Base-by-base conservation (phyloP, 1,140 invertebrate species). In the Rhagoletis pomonella region DNA sequence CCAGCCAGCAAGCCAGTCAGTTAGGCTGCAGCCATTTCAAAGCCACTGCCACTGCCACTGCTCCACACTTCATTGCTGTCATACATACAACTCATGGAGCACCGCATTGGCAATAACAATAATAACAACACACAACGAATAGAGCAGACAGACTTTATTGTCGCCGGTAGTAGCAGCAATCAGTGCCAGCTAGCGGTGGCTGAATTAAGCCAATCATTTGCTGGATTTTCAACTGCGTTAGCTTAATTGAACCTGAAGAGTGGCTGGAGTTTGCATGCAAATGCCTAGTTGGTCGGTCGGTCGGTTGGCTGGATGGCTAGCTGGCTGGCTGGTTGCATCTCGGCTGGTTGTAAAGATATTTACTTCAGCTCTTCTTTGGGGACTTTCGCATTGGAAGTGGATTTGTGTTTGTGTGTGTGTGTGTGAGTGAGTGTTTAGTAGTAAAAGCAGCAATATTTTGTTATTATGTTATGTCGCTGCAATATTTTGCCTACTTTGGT, bases 131-230 rank as follows among this genome's bases (percentile, higher is more conserved):
- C 50, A 3, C 50, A 55, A 55, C 50, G 50, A 55, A 55, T 55
- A 55, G 50, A 55, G 10, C 4, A 81, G 6, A 29, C 19, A 7
- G 6, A 7, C 73, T 55, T 14, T 10, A 50, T 55, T 55, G 73
- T 81, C 17, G 9, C 47, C 47, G 3, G 47, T 9, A 29, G 73
- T 81, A 50, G 73, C 73, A 50, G 73, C 44, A 81, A 81, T 81
- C 73, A 81, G 47, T 81, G 50, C 47, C 73, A 81, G 42, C 7
- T 39, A 47, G 67, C 69, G 44, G 69, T 73, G 69, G 69, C 69
- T 73, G 73, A 81, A 81, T 81, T 81, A 81, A 81, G 73, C 73
- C 73, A 81, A 81, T 81, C 44, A 81, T 81, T 81, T 81, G 73
- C 73, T 81, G 73, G 44, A 81, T 81, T 81, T 73, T 81, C 73